Evolutionary conservation across 2,888 invertebrate genomes (phyloP).

Genomic region (Phasia obesa): DNA sequence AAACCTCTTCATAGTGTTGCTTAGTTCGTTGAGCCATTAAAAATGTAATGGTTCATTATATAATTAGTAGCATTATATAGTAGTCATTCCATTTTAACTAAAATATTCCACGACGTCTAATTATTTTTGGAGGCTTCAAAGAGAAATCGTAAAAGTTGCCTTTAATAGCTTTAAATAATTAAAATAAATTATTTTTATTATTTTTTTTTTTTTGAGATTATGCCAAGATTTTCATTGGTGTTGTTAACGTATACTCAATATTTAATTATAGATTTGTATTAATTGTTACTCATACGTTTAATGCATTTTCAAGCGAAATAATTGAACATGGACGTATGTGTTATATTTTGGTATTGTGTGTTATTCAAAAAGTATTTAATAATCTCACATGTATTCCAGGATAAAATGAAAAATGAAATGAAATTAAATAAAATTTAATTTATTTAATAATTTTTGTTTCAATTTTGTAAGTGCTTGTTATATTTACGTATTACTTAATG

Average conservation of each 20-base stretch:
- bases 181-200: too few species aligned
- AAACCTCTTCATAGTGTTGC: too few species aligned
- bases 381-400: not conserved
- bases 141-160: too few species aligned
- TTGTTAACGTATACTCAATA: not conserved
- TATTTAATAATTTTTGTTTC: not conserved
- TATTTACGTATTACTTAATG: not conserved
- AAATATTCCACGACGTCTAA: too few species aligned
- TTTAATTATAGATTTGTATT: not conserved
- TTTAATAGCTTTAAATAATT: too few species aligned
- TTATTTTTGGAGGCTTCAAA: too few species aligned
- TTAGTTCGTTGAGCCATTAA: too few species aligned
- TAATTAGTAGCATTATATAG: too few species aligned
- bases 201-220: too few species aligned
- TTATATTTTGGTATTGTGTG: not conserved
- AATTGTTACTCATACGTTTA: not conserved
- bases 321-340: not conserved
- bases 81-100: too few species aligned
- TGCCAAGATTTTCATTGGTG: not conserved
- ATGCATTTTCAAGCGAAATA: not conserved
- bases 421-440: conserved; percentile 1
- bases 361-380: not conserved
- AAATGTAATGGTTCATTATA: too few species aligned
- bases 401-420: not conserved
- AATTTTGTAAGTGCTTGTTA: not conserved